These are phyloP conservation scores for Pantelozetes paolii DNA, from an alignment of 2,888 invertebrate species.

Conservation along the genomic window DNA sequence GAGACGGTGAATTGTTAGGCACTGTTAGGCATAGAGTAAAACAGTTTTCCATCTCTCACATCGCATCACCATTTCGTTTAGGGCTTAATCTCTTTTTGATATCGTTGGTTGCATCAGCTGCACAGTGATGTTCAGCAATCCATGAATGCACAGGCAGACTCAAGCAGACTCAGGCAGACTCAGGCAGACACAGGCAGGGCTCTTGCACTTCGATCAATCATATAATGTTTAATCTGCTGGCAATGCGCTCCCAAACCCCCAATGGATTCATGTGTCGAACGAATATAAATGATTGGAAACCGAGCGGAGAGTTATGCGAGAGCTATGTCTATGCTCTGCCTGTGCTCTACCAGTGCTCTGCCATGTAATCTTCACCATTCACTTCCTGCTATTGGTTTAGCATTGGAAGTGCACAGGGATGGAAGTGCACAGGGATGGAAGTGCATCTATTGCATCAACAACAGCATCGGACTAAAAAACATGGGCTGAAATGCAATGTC, in stretches of 20 bases:
- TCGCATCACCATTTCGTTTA: slow-evolving; percentile 14
- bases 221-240: slow-evolving; percentile 34
- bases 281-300: slow-evolving; percentile 31
- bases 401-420: background rate
- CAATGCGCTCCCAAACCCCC: slow-evolving; percentile 25
- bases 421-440: background rate
- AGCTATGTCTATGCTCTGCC: too few species aligned
- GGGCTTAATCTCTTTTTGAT: slow-evolving; percentile 39
- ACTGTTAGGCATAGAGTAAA: too few species aligned
- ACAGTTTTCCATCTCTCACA: background rate
- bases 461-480: background rate
- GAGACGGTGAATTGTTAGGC: background rate
- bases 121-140: slow-evolving; percentile 41
- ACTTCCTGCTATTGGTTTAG: slow-evolving; percentile 32
- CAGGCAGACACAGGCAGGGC: slow-evolving; percentile 23
- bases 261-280: slow-evolving; percentile 33
- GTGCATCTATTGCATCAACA: background rate
- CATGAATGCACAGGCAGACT: slow-evolving; percentile 32
- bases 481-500: slow-evolving; percentile 17
- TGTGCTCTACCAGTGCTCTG: background rate
- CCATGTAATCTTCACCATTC: slow-evolving; percentile 23
- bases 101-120: slow-evolving; percentile 36
- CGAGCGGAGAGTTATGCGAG: background rate
- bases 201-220: slow-evolving; percentile 32
- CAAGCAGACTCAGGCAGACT: slow-evolving; percentile 2